Base-by-base conservation (phyloP, 2,888 invertebrate genomes). In the Chalcosyrphus nemorum region DNA sequence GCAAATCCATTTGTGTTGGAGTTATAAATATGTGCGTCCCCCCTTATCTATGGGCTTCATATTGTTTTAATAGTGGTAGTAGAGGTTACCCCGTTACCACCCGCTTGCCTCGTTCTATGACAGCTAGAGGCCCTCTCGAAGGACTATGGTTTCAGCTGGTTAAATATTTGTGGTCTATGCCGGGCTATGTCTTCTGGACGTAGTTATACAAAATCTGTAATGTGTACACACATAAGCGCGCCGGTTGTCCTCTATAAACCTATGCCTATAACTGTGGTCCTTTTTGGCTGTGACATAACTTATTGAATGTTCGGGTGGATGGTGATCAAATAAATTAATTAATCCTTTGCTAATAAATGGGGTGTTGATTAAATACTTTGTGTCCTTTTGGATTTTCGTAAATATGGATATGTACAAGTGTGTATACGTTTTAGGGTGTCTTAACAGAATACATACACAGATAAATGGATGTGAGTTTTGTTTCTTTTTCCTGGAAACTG, bases 281-380 rank as follows among this genome's bases (percentile, higher is more conserved):
- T 70, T 57, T 24, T 27, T 50, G n/a, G 35, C 21, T 68, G 57
- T 84, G 84, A 84, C 78, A 84, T 84, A 84, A 84, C 84, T 84
- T 84, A 84, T 84, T 80, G 84, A 84, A 84, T 80, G 74, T 66
- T 84, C 84, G 80, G 84, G 88, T 88, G 88, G 88, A 87, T 88
- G 90, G 90, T 90, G 90, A 90, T 90, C 90, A 90, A 90, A 90
- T 90, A 90, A 90, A 90, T 90, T 90, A 89, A 90, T 90, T 90
- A 90, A 90, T 90, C 89, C 89, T 89, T 86, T 87, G 89, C 89
- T 90, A 90, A 90, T 90, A 89, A 90, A 90, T 90, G 90, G 88
- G 89, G 88, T 88, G 89, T 84, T 84, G 84, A 84, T 84, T 80
- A 84, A 80, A 84, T 84, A 84, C 80, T 84, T n/a, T 80, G 63